Evolutionary conservation across 2,888 invertebrate genomes (phyloP), one percentile per base, ranked within the genome.

Genomic region (Lucinisca nassula): DNA sequence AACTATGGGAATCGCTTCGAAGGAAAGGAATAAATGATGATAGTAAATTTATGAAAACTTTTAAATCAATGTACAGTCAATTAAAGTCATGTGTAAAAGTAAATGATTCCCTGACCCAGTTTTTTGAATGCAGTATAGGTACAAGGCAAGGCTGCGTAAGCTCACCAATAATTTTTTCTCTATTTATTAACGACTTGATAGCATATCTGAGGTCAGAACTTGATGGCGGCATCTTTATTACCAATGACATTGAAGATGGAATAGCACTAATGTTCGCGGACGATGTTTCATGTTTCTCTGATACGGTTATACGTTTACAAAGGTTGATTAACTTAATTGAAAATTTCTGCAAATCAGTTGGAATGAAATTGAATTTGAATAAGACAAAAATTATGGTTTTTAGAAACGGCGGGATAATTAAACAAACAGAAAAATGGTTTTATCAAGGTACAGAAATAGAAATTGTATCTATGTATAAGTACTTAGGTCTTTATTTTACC

Each of bases 21-120:
- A 45, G 75, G 30, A 75, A 75, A 49, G 75, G 75, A 4, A 75
- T 77, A 17, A 30, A 14, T 38, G 10, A 51, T 21, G 37, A 32
- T 55, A 37, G 77, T 32, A 77, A 37, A 35, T 58, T 77, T 14
- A 24, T 77, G 8, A 14, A 21, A 35, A 37, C 27, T 35, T 77
- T 77, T 21, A 75, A 75, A 75, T 49, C 45, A 2, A 75, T 75
- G 75, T 75, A 75, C 30, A 49, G 49, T 32, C 35, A 40, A 40
- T 40, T 40, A 40, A 40, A 40, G 40, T 40, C 40, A 40, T 40
- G 14, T 14, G 40, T 40, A 40, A 40, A 40, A 55, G 24, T 55
- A 55, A 55, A 55, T 17, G 21, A n/a, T 6, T n/a, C 55, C 8
- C 38, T 78, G 32, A 55, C 76, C 12, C 27, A 55, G 30, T 77